Evolutionary conservation across 2,797 vertebrate genomes (phyloP), one percentile per base, ranked within the genome.

Genomic region (Huso huso): DNA sequence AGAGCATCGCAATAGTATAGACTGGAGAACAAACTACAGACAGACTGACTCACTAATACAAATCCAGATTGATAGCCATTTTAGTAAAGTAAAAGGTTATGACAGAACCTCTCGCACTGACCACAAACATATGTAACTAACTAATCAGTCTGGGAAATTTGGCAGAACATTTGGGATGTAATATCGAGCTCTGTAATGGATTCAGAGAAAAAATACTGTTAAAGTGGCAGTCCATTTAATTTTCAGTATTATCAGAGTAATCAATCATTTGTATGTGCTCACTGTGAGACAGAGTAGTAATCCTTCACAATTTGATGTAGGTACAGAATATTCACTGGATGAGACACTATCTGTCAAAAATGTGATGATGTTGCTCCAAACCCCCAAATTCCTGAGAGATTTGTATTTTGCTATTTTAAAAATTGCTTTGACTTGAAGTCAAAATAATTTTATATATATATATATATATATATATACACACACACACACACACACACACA

Each of bases 231-330:
- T 75, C 75, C 74, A 78, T 85, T 82, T 81, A 67, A 83, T 81
- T 82, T 82, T 83, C 76, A 80, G 78, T 79, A 82, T 75, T 79
- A 73, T 70, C 72, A 70, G 74, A 65, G 75, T 72, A 76, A 83
- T 85, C 83, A 79, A 78, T 86, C 79, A 78, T 70, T 70, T 74
- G 1, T 67, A 72, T 50, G 66, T 51, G 69, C 73, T 70, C 63
- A 49, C 59, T 48, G 50, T 0, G 51, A 6, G 68, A 61, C 64
- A 68, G 51, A 66, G 76, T 75, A 77, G 79, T 76, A 73, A 82
- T 83, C 83, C 77, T 76, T 86, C 79, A 78, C 62, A 71, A 69
- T 78, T 77, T 79, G 69, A 74, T 72, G 78, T 77, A 77, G 81
- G 66, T 77, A 76, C 70, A 61, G 23, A 69, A 75, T 82, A 84